Evolutionary conservation across 35 echinoderm and acorn worm genomes (phyloP), one percentile per base, ranked within the genome.

Genomic region (Apostichopus parvimensis): DNA sequence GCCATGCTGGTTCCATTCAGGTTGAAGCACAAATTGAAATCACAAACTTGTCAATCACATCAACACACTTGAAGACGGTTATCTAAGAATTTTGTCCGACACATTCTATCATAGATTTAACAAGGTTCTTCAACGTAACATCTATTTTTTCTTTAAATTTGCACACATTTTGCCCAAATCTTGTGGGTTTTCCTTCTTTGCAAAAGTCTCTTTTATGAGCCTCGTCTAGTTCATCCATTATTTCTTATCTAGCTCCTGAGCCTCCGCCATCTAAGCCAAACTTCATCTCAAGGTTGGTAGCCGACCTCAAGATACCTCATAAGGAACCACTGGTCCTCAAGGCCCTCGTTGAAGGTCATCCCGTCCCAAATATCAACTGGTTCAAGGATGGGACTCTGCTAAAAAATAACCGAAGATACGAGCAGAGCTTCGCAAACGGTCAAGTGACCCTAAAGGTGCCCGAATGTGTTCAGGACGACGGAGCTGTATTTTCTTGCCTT

Each of bases 391-490:
- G 82, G 22, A 76, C 78, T 17, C 65, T 73, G 8, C 59, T 93
- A 9, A 85, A 83, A 11, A 93, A 93, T 26, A 87, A 86, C 28
- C 92, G 68, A 18, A 72, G 66, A 57, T 93, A 85, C 54, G 62
- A 87, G 53, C 61, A 68, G 60, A 81, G 13, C 57, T 87, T 73
- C 91, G 78, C 83, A 12, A 91, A 93, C 54, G 97, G 95, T 20
- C 79, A 91, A 8, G 90, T 90, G 53, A 85, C 93, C 3, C 82
- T 99, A 9, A 92, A 87, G 10, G 94, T 99, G 13, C 93, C 93
- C 6, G 97, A 99, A 79, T 83, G 92, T 56, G 95, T 94, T 22
- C 71, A 91, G 53, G 94, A 99, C 87, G 97, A 99, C 79, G 97
- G 95, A 1, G 97, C 95, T 10, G 91, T 92, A 61, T 99, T 92